Base-by-base conservation (phyloP, 2,888 invertebrate species). In the Oscheius onirici region DNA sequence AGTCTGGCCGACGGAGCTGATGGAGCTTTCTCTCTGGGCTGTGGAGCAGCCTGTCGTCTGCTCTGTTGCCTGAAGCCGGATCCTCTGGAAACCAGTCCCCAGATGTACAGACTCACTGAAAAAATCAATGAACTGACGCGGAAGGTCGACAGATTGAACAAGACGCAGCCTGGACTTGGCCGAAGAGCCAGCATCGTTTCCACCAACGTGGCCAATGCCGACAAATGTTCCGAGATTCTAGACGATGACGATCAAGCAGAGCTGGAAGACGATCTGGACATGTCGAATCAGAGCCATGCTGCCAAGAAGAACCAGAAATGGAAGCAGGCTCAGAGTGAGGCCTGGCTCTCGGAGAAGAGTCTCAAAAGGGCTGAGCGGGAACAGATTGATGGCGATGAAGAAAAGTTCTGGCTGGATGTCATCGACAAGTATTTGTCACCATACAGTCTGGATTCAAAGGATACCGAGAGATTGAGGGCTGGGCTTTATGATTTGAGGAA, bases 401-500 rank as follows among this genome's bases (percentile, higher is more conserved):
- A 99, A 90, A 71, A 91, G 68, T 99, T 99, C 89, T 99, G 97
- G 97, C 93, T 92, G 88, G 95, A 96, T 84, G 90, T 99, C 68
- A 92, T 99, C 79, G 94, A 93, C 74, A 94, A 95, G 90, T 84
- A 99, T 90, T 91, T 97, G 67, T 93, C 92, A 87, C 97, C 97
- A 2, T 93, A 97, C 83, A 94, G 94, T 87, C 93, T 94, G 84
- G 93, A 97, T 89, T 93, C 94, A 6, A 84, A 83, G 65, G 82
- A 84, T 17, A 77, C 77, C 58, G 85, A 85, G 41, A 67, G 84
- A 13, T 69, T 86, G 10, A 65, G 76, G 15, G 77, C 76, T 8
- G 95, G 95, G 90, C 91, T 97, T 88, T 93, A 94, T 91, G 95
- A 95, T 89, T 91, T 97, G 87, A 92, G 97, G 88, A 95, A 97